Conservation (phyloP, 2,113 vertebrate genomes). For the Morone chrysops region DNA sequence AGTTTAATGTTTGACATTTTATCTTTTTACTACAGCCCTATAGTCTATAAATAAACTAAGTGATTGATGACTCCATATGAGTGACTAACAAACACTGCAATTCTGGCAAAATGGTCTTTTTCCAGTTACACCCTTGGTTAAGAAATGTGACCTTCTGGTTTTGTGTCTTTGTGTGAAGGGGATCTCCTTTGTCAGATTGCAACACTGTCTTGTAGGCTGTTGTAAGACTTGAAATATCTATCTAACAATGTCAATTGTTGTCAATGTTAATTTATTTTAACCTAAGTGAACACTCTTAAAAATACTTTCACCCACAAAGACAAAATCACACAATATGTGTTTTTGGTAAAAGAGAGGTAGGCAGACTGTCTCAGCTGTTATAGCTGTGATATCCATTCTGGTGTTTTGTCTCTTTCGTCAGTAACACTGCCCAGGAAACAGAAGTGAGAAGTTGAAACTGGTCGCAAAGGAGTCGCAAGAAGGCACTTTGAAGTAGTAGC, state of each 20-base stretch:
- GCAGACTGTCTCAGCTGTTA: not conserved
- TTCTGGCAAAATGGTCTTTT: not conserved
- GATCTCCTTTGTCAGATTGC: not conserved
- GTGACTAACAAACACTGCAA: not conserved
- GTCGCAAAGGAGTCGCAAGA: not conserved
- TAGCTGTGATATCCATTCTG: not conserved
- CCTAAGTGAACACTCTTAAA: not conserved
- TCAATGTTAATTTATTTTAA: not conserved
- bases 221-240: not conserved
- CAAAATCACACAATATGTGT: not conserved
- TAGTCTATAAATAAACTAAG: not conserved
- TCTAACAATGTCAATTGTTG: not conserved
- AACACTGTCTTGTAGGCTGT: not conserved
- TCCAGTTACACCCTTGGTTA: not conserved
- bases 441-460: slow-evolving; percentile 59
- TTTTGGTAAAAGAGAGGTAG: not conserved
- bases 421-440: slow-evolving; percentile 26
- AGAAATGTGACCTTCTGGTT: not conserved
- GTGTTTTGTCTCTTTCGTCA: not conserved
- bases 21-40: not conserved
- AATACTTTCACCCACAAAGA: not conserved
- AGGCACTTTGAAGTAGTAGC: accelerated
- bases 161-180: not conserved
- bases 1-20: not conserved
- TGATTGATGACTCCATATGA: not conserved